Percentiles rank a stretch among this genome's conserved stretches.
These are phyloP conservation scores for Leptopilina syphax DNA, from an alignment of 2,888 invertebrate genomes.

Conservation along the genomic window DNA sequence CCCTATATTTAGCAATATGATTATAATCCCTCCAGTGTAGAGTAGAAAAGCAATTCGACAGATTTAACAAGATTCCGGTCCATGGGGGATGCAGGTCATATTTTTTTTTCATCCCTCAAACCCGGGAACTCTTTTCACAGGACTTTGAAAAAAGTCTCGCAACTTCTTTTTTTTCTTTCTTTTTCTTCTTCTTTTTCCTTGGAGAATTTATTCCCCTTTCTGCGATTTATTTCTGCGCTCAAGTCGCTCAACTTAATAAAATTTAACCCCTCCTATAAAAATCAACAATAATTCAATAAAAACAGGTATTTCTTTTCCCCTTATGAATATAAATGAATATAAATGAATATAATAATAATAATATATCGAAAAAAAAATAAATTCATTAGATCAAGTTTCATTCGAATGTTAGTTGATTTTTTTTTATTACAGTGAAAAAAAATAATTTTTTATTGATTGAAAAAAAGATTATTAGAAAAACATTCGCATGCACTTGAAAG, in stretches of 20 bases:
- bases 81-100: slow-evolving; percentile 25
- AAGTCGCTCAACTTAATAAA: slow-evolving; percentile 25
- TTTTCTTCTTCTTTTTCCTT: slow-evolving; percentile 7
- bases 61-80: slow-evolving; percentile 28
- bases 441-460: too few species aligned
- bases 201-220: slow-evolving; percentile 22
- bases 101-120: slow-evolving; percentile 18
- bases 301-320: not conserved
- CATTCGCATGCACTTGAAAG: too few species aligned
- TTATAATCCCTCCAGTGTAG: not conserved
- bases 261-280: slow-evolving; percentile 3
- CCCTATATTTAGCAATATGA: slow-evolving; percentile 14
- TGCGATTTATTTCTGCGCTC: slow-evolving; percentile 3
- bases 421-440: not conserved
- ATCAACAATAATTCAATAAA: slow-evolving; percentile 21
- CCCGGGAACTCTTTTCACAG: not conserved
- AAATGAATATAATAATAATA: too few species aligned
- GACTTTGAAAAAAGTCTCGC: slow-evolving; percentile 8
- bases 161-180: slow-evolving; percentile 5
- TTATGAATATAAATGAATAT: not conserved
- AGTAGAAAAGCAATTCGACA: slow-evolving; percentile 23
- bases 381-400: not conserved
- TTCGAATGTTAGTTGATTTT: not conserved
- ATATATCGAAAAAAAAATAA: not conserved
- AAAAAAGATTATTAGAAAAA: too few species aligned